Conservation (phyloP, 2,113 vertebrate genomes). For the Holacanthus passer region DNA sequence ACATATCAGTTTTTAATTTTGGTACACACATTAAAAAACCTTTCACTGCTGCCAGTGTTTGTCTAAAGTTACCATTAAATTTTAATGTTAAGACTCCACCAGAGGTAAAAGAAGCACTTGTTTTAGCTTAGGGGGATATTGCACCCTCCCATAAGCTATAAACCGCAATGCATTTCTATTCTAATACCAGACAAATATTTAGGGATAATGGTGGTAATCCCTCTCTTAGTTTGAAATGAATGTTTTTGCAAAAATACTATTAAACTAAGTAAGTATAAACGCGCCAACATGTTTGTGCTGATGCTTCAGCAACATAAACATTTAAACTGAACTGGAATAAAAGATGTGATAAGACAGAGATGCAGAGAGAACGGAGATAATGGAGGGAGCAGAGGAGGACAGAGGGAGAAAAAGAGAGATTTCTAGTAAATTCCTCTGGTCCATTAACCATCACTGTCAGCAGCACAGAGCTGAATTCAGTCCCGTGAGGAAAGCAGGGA, state of each 20-base stretch:
- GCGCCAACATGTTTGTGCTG: background rate
- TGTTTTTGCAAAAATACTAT: background rate
- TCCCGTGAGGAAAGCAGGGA: slow-evolving; percentile 12
- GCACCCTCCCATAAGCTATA: slow-evolving; percentile 11
- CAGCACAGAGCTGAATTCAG: slow-evolving; percentile 40
- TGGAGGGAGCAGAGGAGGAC: background rate
- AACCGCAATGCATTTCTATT: background rate
- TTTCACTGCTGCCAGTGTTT: background rate
- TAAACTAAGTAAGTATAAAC: background rate
- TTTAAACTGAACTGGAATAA: background rate
- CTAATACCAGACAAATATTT: background rate
- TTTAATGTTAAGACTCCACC: slow-evolving; percentile 5
- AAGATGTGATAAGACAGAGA: background rate
- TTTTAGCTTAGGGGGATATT: slow-evolving; percentile 10
- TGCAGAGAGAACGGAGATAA: slow-evolving; percentile 6
- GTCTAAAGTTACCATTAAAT: slow-evolving; percentile 7
- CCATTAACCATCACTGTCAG: slow-evolving; percentile 60
- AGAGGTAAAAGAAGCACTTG: background rate
- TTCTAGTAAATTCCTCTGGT: slow-evolving; percentile 56
- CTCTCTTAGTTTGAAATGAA: background rate
- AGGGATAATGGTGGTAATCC: background rate
- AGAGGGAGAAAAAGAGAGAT: slow-evolving; percentile 7
- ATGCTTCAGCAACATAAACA: background rate
- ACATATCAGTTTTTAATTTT: background rate
- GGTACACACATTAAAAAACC: background rate